Base-by-base conservation (phyloP, 1,140 invertebrate genomes). In the Asobara japonica region DNA sequence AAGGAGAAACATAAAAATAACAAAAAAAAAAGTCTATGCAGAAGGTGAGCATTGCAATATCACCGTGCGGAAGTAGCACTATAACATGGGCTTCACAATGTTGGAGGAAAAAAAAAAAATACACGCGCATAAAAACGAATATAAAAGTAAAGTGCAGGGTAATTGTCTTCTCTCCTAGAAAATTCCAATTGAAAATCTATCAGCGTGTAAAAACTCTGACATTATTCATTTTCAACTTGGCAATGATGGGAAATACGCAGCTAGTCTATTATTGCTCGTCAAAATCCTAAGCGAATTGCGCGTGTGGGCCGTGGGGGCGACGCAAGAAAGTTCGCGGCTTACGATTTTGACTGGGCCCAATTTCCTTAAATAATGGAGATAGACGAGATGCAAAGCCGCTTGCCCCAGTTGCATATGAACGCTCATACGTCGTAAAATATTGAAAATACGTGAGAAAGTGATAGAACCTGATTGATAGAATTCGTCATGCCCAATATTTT, bases 131-230 rank as follows among this genome's bases (percentile, higher is more conserved):
- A 56, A 56, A 56, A 56, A 56, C 22, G 51, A 56, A 25, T 56
- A 56, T 56, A 56, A 56, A 56, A 56, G 51, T 56, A 22, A 56
- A 56, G 51, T 56, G 51, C 51, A 22, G 6, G n/a, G 51, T 56
- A 56, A 56, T 56, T 56, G 51, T 18, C 51, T 56, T 27, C 51
- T 27, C 31, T 56, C 41, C n/a, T 3, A 20, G 51, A 20, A 18
- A 56, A 25, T 56, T 56, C 22, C 22, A 7, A 56, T 56, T 56
- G 22, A 18, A 45, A 45, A 45, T 45, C 41, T 16, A 45, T 45
- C 18, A 45, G 6, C 41, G 18, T 45, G 7, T 16, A 13, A 45
- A 16, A 45, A 45, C n/a, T n/a, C 13, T 11, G 41, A 38, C 18
- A 45, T 45, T 45, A 45, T 45, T 45, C 41, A 45, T 16, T 45